Conservation (phyloP, 30 jellyfish, hydroid and myxozoan genomes). For the Pelagia noctiluca region DNA sequence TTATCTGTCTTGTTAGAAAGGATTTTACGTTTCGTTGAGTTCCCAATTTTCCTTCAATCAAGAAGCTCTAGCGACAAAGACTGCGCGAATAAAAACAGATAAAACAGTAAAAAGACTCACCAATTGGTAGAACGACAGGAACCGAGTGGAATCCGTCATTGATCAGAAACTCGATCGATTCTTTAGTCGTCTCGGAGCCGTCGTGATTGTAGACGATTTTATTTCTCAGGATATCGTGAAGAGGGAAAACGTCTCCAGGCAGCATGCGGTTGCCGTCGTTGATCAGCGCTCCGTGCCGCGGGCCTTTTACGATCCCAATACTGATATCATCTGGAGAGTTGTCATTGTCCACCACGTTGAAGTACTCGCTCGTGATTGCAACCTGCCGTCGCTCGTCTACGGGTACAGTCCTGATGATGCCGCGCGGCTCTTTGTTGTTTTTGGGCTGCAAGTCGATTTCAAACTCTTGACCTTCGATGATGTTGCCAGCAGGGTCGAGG, state of each 20-base stretch:
- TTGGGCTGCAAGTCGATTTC: conserved; percentile 78
- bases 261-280: conserved; percentile 57
- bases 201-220: conserved; percentile 84
- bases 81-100: no score
- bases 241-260: conserved; percentile 73
- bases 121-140: conserved; percentile 71
- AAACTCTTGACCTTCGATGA: conserved; percentile 56
- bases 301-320: conserved; percentile 66
- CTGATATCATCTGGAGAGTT: conserved; percentile 70
- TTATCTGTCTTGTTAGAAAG: no score
- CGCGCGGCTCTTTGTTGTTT: conserved; percentile 90
- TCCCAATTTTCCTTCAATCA: neutral
- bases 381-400: conserved; percentile 78
- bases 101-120: conserved; percentile 80
- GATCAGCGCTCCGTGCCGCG: conserved; percentile 80
- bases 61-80: no score
- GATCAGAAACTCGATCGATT: conserved; percentile 63
- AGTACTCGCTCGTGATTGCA: conserved; percentile 55
- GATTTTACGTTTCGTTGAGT: no score
- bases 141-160: conserved; percentile 84
- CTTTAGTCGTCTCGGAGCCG: conserved; percentile 86
- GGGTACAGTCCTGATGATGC: conserved; percentile 56
- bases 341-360: conserved; percentile 83
- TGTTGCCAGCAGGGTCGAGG: conserved; percentile 85
- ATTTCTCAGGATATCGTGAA: conserved; percentile 68